Base-by-base conservation (phyloP, 2,113 vertebrate species). In the Cheirogaleus medius region DNA sequence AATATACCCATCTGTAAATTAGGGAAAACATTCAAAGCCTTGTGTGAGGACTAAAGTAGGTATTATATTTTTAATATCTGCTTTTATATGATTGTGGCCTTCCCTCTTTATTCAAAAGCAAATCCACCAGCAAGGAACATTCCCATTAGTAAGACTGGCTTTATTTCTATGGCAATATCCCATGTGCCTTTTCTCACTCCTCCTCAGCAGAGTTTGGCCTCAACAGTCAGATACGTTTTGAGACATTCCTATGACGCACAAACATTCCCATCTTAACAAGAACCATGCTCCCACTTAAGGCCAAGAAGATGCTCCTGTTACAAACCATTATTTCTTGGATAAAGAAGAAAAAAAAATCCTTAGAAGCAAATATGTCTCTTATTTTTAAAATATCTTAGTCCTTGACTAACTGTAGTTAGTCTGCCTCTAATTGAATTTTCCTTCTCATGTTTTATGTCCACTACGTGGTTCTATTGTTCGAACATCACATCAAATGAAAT, bases 391-490 rank as follows among this genome's bases (percentile, higher is more conserved):
- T 96, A 97, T 82, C 78, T 89, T 98, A 98, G 97, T 95, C 97
- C 97, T 95, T 84, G 87, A 88, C 94, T 66, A 83, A 95, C 94
- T 76, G 58, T 86, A 85, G 66, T 54, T 54, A 54, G 52, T 93
- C 84, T 97, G 96, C 71, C 88, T 97, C 96, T 98, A 98, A 98
- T 98, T 98, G 98, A 97, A 97, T 95, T 93, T 98, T 98, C 90
- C 95, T 94, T 96, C 98, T 97, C 91, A 89, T 91, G 95, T 97
- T 98, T 97, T 97, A 97, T 90, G 91, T 97, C 95, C 64, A 95
- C 85, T 64, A 8, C 93, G 97, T 89, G 90, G 52, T 93, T 92
- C 95, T 42, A 54, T 97, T 98, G 96, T 98, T 95, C 92, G 49
- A 97, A 95, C 15, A 95, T 96, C 97, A 96, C 94, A 97, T 98